Base-by-base conservation (phyloP, 2,113 vertebrate genomes). In the Macaca nemestrina region DNA sequence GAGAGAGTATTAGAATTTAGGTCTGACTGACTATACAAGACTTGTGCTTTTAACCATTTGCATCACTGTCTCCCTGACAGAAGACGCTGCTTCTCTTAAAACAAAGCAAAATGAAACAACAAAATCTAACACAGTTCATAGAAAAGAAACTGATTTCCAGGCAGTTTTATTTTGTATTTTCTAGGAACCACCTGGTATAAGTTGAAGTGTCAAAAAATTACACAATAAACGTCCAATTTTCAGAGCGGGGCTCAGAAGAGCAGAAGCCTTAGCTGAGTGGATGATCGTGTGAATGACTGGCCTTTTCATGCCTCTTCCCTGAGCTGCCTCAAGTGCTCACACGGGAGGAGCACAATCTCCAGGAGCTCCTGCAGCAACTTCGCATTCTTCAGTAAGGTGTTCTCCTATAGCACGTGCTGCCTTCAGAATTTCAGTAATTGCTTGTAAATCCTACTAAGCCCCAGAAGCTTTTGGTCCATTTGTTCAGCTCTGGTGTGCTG, bases 261-360 rank as follows among this genome's bases (percentile, higher is more conserved):
- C 0, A 61, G 55, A 55, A 75, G 14, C 8, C 81, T 18, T 64
- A 18, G 30, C 22, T 40, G 40, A 93, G 88, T 85, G 85, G 30
- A 11, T 12, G 64, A 45, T n/a, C 0, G 0, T 40, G 38, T 9
- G 13, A 86, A 32, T n/a, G 11, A n/a, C 2, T 57, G 1, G 6
- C 22, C 27, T 89, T 76, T 70, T 2, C 10, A 10, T 3, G 14
- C 14, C 5, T 80, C 87, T 72, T 40, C 23, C 11, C 12, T 3
- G 64, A 78, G 40, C 2, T 0, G 0, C 1, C 0, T 0, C 1
- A 5, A 27, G 27, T 6, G 4, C 3, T 2, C 2, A 3, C 0
- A 3, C 23, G 12, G 4, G 30, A 48, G 30, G 52, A 76, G 14
- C 20, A 16, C 1, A 25, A 1, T 23, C 55, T 86, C 45, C 2